phyloP scores from a whole-genome alignment of 1,140 invertebrate genomes.

The Rhopalosiphum padi region DNA sequence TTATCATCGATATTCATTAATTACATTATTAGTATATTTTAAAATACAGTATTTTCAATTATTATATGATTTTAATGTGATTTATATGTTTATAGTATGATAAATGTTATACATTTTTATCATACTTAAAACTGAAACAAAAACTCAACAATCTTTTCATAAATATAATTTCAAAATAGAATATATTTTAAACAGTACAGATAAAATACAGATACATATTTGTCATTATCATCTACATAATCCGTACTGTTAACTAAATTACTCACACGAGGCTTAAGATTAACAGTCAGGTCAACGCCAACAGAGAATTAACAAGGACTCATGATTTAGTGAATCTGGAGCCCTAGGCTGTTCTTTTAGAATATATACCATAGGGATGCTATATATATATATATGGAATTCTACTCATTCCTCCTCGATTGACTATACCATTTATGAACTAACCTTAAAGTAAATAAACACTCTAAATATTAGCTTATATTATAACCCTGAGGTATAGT shows the following conservation, averaged over 20 bases:
- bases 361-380: background rate
- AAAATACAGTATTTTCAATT: background rate
- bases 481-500: background rate
- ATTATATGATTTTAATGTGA: background rate
- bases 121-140: too few species aligned
- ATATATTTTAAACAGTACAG: too few species aligned
- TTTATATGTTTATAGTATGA: too few species aligned
- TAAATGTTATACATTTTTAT: too few species aligned
- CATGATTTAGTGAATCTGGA: background rate
- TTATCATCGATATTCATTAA: too few species aligned
- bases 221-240: background rate
- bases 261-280: background rate
- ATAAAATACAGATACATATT: background rate
- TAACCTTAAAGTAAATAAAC: background rate
- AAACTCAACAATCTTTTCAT: too few species aligned
- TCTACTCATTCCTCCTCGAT: background rate
- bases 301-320: background rate
- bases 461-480: background rate
- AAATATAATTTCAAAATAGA: too few species aligned
- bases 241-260: background rate
- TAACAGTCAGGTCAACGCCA: conserved; percentile 1
- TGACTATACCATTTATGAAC: background rate
- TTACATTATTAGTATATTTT: too few species aligned
- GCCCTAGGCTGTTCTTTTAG: background rate
- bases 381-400: background rate